These are phyloP conservation scores for Drosophila cognata DNA, from an alignment of 2,888 invertebrate species.

Conservation along the genomic window DNA sequence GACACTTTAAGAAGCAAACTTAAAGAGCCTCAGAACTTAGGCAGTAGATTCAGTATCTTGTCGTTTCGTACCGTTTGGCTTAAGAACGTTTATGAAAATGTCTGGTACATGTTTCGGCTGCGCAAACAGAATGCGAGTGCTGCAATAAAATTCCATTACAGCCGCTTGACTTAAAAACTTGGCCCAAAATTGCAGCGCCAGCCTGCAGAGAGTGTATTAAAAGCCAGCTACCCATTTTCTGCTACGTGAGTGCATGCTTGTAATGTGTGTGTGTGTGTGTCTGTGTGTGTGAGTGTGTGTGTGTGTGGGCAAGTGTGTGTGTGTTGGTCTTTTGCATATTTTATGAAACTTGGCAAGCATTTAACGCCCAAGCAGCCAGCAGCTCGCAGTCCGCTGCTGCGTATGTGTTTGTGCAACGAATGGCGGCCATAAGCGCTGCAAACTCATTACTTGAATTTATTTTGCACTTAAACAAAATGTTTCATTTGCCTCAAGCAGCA, in stretches of 20 bases:
- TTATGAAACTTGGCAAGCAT: conserved; percentile 78
- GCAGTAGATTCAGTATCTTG: conserved; percentile 6
- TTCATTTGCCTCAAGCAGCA: conserved; percentile 65
- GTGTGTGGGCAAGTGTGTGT: conserved; percentile 29
- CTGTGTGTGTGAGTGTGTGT: conserved; percentile 43
- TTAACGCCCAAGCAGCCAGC: conserved; percentile 56
- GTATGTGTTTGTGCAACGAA: conserved; percentile 51
- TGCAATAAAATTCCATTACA: conserved; percentile 80
- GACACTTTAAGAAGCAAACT: conserved; percentile 33
- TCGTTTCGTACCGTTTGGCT: conserved; percentile 18
- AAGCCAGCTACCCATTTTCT: conserved; percentile 62
- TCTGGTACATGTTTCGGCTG: conserved; percentile 75
- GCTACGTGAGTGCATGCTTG: conserved; percentile 65
- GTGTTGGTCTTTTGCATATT: conserved; percentile 71
- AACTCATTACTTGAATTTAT: conserved; percentile 81
- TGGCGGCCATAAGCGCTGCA: conserved; percentile 61
- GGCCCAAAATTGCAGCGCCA: conserved; percentile 61
- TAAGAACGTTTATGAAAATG: conserved; percentile 71
- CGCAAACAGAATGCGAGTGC: conserved; percentile 74
- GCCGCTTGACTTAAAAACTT: conserved; percentile 74
- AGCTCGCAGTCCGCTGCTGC: neutral
- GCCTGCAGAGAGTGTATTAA: conserved; percentile 68
- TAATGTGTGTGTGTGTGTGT: conserved; percentile 25
- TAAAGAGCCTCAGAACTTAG: conserved; percentile 33
- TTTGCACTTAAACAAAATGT: conserved; percentile 81